Conservation (phyloP, 2,888 invertebrate genomes). For the Tiphia femorata region DNA sequence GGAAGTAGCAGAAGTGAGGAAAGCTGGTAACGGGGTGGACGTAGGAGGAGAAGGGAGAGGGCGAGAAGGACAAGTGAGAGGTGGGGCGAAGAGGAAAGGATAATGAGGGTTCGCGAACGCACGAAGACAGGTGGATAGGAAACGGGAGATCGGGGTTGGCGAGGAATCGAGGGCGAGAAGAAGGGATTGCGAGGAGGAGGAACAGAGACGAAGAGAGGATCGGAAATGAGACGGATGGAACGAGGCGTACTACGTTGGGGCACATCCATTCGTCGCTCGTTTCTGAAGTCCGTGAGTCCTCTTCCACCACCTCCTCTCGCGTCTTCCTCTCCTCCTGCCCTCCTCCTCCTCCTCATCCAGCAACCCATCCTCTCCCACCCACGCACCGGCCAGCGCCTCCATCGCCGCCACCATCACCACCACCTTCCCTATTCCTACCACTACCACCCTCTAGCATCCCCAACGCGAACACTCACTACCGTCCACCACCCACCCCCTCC, state of each 20-base stretch:
- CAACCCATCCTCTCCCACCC: conserved; percentile 41
- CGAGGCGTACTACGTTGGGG: too few species aligned
- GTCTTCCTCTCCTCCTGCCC: conserved; percentile 17
- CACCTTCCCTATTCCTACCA: conserved; percentile 38
- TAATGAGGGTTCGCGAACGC: not conserved
- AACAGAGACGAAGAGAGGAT: not conserved
- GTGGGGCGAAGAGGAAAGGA: too few species aligned
- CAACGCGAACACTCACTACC: not conserved
- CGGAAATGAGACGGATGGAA: too few species aligned
- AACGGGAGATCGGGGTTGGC: not conserved
- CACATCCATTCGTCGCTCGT: too few species aligned
- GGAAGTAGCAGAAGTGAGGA: too few species aligned
- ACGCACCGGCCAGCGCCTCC: conserved; percentile 39
- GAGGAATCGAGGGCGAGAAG: not conserved
- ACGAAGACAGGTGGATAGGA: not conserved
- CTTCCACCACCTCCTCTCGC: too few species aligned
- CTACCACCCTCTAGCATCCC: conserved; percentile 38
- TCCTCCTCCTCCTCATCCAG: too few species aligned
- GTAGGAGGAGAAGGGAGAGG: too few species aligned
- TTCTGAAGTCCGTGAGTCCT: too few species aligned
- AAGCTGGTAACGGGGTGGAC: too few species aligned
- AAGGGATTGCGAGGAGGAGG: not conserved
- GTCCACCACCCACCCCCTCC: conserved; percentile 24
- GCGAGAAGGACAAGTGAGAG: not conserved
- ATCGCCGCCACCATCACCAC: conserved; percentile 40